phyloP scores from a whole-genome alignment of 2,113 vertebrate species.

The Lycaon pictus region DNA sequence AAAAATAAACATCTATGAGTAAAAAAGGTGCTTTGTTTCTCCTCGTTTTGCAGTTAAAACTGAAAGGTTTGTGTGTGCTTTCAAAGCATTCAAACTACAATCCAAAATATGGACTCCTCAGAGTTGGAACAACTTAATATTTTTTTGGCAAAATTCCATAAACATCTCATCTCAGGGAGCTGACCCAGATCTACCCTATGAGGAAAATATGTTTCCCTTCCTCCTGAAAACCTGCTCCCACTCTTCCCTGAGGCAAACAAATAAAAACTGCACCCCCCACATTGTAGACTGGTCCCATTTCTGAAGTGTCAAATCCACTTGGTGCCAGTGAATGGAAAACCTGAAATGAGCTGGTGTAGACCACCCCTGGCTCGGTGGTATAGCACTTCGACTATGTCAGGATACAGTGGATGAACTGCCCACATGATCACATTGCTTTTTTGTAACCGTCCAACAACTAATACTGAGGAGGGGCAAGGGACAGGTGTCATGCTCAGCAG shows the following conservation, averaged over 20 bases:
- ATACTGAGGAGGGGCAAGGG: not conserved
- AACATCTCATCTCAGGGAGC: not conserved
- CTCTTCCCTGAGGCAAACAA: not conserved
- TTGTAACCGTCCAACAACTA: not conserved
- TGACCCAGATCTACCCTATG: not conserved
- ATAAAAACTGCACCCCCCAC: not conserved
- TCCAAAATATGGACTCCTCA: not conserved
- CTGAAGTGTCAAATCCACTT: not conserved
- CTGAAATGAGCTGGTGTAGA: not conserved
- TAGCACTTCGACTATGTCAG: not conserved
- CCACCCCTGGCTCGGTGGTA: not conserved
- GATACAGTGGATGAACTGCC: not conserved
- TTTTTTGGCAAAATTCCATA: not conserved
- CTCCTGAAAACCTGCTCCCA: not conserved
- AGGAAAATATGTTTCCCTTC: not conserved
- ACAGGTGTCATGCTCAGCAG: not conserved
- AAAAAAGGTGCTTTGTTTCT: conserved; percentile 1
- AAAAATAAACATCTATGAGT: not conserved
- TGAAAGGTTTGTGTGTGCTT: not conserved
- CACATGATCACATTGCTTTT: not conserved
- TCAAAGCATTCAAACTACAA: conserved; percentile 37
- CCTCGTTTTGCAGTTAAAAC: not conserved
- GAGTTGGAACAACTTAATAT: not conserved
- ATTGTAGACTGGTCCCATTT: not conserved
- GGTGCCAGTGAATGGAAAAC: not conserved